Evolutionary conservation across 2,888 invertebrate species (phyloP).

Genomic region (Chironomus tentans): DNA sequence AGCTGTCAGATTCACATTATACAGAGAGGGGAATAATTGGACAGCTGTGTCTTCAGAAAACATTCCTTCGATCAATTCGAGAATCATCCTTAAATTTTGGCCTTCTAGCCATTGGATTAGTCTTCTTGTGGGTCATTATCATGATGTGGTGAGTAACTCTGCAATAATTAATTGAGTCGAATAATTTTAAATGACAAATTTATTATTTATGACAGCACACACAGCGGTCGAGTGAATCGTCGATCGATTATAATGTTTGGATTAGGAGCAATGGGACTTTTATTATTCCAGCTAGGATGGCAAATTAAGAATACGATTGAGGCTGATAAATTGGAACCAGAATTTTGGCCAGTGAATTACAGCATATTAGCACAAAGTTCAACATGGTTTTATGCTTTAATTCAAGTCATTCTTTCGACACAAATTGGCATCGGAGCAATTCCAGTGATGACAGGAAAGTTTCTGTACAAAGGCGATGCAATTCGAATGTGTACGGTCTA

Average conservation of each 20-base stretch:
- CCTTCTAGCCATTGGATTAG: slow-evolving; percentile 38
- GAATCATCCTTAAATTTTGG: slow-evolving; percentile 40
- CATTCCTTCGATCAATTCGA: slow-evolving; percentile 42
- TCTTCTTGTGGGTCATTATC: slow-evolving; percentile 40
- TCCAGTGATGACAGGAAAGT: slow-evolving; percentile 42
- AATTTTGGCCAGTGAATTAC: slow-evolving; percentile 37
- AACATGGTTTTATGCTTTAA: slow-evolving; percentile 42
- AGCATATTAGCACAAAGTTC: slow-evolving; percentile 35
- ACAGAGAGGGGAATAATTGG: slow-evolving; percentile 34
- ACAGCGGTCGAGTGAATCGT: slow-evolving; percentile 39
- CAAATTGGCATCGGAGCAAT: slow-evolving; percentile 41
- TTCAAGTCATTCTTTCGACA: slow-evolving; percentile 41
- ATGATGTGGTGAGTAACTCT: slow-evolving; percentile 37
- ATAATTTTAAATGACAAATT: not conserved
- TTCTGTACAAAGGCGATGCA: slow-evolving; percentile 37
- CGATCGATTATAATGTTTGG: slow-evolving; percentile 39
- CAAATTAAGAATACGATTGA: slow-evolving; percentile 38
- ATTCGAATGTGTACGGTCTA: slow-evolving; percentile 40
- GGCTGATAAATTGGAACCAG: slow-evolving; percentile 36
- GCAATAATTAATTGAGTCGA: no score
- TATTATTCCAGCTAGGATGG: slow-evolving; percentile 39
- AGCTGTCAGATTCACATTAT: not conserved
- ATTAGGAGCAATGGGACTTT: slow-evolving; percentile 35
- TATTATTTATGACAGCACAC: slow-evolving; percentile 34
- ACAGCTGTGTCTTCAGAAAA: slow-evolving; percentile 39